phyloP scores from a whole-genome alignment of 2,113 vertebrate genomes.

The Nibea coibor region DNA sequence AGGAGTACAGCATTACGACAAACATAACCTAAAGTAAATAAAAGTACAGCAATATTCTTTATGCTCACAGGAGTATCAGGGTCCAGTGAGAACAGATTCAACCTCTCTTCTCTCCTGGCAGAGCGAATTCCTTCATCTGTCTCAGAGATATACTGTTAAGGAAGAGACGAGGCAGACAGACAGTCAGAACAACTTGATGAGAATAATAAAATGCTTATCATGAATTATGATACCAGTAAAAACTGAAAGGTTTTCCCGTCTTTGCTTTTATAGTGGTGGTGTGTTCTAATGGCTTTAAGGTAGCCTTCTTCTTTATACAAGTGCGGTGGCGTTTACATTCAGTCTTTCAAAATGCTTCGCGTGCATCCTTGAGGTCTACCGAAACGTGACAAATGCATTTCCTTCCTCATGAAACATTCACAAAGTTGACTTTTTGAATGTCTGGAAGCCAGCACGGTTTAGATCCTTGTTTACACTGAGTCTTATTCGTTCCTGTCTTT shows the following conservation, averaged over 20 bases:
- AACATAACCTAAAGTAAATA: neutral
- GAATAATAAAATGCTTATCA: neutral
- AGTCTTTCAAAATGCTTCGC: neutral
- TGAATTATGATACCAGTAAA: neutral
- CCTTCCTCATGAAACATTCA: neutral
- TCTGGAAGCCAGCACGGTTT: too few relatives aligned
- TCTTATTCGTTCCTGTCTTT: neutral
- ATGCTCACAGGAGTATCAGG: slow-evolving; percentile 92
- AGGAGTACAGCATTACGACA: neutral
- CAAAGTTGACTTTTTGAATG: too few relatives aligned
- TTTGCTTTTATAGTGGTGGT: neutral
- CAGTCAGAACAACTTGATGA: neutral
- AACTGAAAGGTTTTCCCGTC: neutral
- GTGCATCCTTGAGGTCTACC: neutral
- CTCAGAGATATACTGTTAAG: slow-evolving; percentile 91
- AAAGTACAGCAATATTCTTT: neutral
- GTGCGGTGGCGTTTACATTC: neutral
- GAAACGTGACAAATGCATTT: neutral
- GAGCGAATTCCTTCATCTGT: slow-evolving; percentile 92
- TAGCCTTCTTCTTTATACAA: slow-evolving; percentile 9
- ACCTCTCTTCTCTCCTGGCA: slow-evolving; percentile 88
- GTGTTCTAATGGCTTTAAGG: neutral
- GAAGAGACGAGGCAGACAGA: slow-evolving; percentile 18
- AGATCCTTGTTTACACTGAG: neutral
- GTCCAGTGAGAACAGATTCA: slow-evolving; percentile 96